Base-by-base conservation (phyloP, 1,140 invertebrate species). In the Brachionus paranguensis region DNA sequence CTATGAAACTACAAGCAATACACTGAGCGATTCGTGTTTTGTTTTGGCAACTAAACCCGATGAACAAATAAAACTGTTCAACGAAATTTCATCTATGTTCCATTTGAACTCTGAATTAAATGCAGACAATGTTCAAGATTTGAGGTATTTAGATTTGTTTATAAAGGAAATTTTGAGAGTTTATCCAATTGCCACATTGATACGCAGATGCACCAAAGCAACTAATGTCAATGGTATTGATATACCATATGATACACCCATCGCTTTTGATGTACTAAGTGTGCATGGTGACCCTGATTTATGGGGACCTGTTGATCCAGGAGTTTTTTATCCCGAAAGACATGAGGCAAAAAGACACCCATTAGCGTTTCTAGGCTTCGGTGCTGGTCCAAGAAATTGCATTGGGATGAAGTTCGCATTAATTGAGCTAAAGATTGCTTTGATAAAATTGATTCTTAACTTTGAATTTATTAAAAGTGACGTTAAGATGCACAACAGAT, bases 31-130 rank as follows among this genome's bases (percentile, higher is more conserved):
- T 29, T 29, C 27, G 27, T 29, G 27, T 29, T 29, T 29, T 29
- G 27, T 29, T 84, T 87, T 91, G 83, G 88, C 90, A 10, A 86
- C 85, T 7, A 88, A 91, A 86, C 90, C 86, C 20, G 87, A 91
- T 11, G 86, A 90, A 37, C 91, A 91, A 85, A 86, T 89, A 12
- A 87, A 86, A 78, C 85, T 91, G 3, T 88, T 90, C 64, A 64
- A 88, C 14, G 90, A 91, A 85, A 87, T 91, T 87, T 70, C 70
- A 88, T 14, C 53, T 88, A 29, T 88, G 87, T 55, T 88, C 88
- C 1, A 89, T 88, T 11, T 88, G 87, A 27, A 27, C 17, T 81
- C 12, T 11, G 17, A 20, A 87, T 85, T 27, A 76, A 86, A 37
- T 85, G 84, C 85, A 88, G 84, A 14, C 27, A 29, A 29, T 29